Base-by-base conservation (phyloP, 64 coral and sea anemone species). In the Catalaphyllia jardinei region DNA sequence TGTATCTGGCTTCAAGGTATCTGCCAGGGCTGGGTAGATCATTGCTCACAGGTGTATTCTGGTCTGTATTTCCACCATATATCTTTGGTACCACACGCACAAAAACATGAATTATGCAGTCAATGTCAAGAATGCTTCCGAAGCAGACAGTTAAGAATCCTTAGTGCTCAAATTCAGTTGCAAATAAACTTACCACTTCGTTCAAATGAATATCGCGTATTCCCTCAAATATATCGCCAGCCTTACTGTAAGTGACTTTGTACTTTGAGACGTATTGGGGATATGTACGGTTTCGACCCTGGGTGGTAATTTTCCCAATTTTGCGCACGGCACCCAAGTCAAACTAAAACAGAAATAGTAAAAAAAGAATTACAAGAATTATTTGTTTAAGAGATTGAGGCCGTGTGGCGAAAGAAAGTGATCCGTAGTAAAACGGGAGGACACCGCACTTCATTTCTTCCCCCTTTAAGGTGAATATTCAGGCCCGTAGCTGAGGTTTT, bases 201-300 rank as follows among this genome's bases (percentile, higher is more conserved):
- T 30, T 2, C 0, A n/a, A n/a, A n/a, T n/a, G 9, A 18, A 14
- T 5, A 65, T 22, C 80, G 12, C 0, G 0, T 62, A 83, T 83
- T 11, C 60, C 62, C 3, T 4, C 0, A 20, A 78, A 92, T 10
- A 35, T 30, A 0, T 1, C 0, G 8, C 73, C 82, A 8, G 0
- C 12, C 0, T 51, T 57, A 38, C 90, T 86, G 50, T 86, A 69
- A 78, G 25, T 30, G 4, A 92, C 46, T 11, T 20, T 50, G 82
- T 82, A 86, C n/a, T 57, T 73, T 8, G 22, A 78, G 28, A 86
- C 90, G 31, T 77, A 86, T 54, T 86, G n/a, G 69, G 73, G 11
- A 20, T 24, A 31, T 71, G 0, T 74, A 65, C 6, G 72, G 14
- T 92, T 92, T 30, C 90, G 90, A 30, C 90, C 90, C 24, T 92